phyloP scores from a whole-genome alignment of 1,140 invertebrate species.

The Linepithema humile region DNA sequence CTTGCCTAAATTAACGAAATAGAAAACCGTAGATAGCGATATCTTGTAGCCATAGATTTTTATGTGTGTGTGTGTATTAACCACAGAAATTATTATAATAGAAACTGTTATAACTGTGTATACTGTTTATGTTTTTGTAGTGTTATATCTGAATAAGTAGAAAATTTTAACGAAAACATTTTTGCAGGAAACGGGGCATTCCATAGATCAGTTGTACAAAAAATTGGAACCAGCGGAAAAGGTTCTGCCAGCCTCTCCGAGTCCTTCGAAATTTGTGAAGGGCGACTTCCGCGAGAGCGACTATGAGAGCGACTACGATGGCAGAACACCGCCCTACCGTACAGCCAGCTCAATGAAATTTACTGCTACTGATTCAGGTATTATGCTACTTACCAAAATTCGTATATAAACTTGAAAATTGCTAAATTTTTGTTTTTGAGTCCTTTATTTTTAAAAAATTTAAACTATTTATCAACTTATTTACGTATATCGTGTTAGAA shows the following conservation, averaged over 20 bases:
- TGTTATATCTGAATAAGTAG: neutral
- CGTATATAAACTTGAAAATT: neutral
- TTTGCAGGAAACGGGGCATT: constrained; percentile 81
- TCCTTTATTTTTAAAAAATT: too few species aligned
- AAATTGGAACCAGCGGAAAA: constrained; percentile 74
- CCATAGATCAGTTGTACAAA: constrained; percentile 78
- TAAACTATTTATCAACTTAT: too few species aligned
- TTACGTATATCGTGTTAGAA: too few species aligned
- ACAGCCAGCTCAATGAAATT: constrained; percentile 86
- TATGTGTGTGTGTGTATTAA: constrained; percentile 11
- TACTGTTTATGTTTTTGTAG: neutral
- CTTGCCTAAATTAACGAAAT: neutral
- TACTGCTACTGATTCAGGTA: constrained; percentile 84
- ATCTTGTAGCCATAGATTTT: constrained; percentile 1
- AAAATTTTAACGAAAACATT: neutral
- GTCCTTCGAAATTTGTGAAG: constrained; percentile 88
- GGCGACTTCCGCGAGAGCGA: constrained; percentile 89
- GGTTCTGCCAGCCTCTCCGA: constrained; percentile 79
- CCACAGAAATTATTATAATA: neutral
- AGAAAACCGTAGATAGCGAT: neutral
- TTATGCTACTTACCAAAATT: constrained; percentile 4
- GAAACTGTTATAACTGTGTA: neutral
- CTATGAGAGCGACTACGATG: constrained; percentile 91
- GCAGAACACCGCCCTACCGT: constrained; percentile 87
- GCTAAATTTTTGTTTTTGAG: too few species aligned